Evolutionary conservation across 2,113 vertebrate genomes (phyloP), one percentile per base, ranked within the genome.

Genomic region (Aptenodytes forsteri): DNA sequence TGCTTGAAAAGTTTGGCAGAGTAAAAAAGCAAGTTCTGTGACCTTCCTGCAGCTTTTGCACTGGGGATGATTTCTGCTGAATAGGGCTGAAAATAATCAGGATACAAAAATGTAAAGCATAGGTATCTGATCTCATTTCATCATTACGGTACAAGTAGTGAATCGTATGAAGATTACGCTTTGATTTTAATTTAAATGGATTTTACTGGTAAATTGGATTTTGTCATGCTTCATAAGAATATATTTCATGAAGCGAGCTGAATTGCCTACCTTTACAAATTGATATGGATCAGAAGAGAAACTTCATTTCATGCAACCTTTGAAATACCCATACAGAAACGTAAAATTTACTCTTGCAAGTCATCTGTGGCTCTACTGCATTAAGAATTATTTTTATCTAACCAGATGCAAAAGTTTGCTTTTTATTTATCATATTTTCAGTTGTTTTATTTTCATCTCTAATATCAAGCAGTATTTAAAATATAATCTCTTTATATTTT

Each of bases 131-230:
- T 98, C 94, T 96, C 89, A 91, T 94, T 97, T 97, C 80, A 97
- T 96, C 92, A 96, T 96, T 88, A 93, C 40, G 36, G 23, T 90
- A 93, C 78, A 96, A 93, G 66, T 77, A 97, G 86, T 80, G 89
- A 96, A 95, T 96, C 18, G 1, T 82, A 78, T 52, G 49, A 97
- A 98, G 87, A 97, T 97, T 95, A 91, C 75, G 84, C 91, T 97
- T 97, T 97, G 95, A 98, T 98, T 98, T 98, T 98, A 98, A 98
- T 98, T 98, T 98, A 98, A 98, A 98, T 96, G 73, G 90, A 98
- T 98, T 98, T 98, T 92, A 81, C 93, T 94, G 87, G 89, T 96
- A 98, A 98, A 98, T 97, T 98, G 93, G 95, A 98, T 98, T 98
- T 98, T 97, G 94, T 97, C 98, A 97, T 98, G 97, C 95, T 98